A percentile compares a stretch with the other conserved stretches of the same genome.
Evolutionary conservation across 2,797 vertebrate species (phyloP).

Genomic region (Helostoma temminkii): DNA sequence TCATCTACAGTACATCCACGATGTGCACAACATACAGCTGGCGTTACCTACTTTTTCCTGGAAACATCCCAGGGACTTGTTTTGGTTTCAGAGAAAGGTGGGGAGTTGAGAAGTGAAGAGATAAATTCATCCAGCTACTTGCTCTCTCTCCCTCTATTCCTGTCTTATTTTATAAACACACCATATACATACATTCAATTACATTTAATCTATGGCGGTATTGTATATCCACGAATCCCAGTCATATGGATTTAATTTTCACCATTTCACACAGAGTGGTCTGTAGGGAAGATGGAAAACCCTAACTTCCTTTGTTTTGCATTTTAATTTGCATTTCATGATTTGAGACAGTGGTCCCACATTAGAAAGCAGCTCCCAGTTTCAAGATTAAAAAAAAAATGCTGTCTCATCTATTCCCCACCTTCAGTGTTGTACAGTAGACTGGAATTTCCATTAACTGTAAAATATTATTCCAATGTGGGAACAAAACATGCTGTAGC

Average conservation of each 20-base stretch:
- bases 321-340: constrained; percentile 12
- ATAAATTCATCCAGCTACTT: constrained; percentile 43
- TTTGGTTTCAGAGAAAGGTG: constrained; percentile 50
- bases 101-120: constrained; percentile 42
- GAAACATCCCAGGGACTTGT: constrained; percentile 35
- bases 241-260: constrained; percentile 59
- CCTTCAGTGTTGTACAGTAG: not conserved
- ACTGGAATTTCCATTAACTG: constrained; percentile 41
- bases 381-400: not conserved
- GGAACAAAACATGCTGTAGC: constrained; percentile 39
- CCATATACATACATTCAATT: constrained; percentile 3
- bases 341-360: constrained; percentile 4
- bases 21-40: constrained; percentile 29
- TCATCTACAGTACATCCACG: constrained; percentile 1
- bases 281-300: constrained; percentile 19
- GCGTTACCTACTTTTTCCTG: constrained; percentile 46
- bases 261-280: constrained; percentile 29
- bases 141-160: not conserved
- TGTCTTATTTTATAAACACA: constrained; percentile 38
- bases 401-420: constrained; percentile 7
- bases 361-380: constrained; percentile 2
- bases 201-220: constrained; percentile 31
- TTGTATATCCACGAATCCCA: constrained; percentile 38
- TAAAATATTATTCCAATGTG: constrained; percentile 41
- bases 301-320: constrained; percentile 2